Evolutionary conservation across 1,140 invertebrate species (phyloP).

Genomic region (Cecropterus lyciades): DNA sequence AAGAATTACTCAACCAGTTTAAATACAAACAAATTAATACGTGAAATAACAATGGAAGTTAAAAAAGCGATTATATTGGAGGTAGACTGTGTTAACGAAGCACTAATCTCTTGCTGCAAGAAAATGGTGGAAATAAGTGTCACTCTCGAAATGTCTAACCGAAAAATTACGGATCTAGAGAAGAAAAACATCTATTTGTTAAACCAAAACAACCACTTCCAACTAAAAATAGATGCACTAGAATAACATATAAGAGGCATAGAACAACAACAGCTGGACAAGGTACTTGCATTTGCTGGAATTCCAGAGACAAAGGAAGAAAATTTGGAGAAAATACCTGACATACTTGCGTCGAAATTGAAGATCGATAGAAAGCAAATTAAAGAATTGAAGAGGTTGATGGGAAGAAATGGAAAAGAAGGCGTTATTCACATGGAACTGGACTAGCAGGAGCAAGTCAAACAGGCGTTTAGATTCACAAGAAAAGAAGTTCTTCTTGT

Average conservation of each 20-base stretch:
- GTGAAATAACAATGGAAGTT: neutral
- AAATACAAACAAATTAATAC: neutral
- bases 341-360: neutral
- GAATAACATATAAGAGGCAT: conserved; percentile 2
- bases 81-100: conserved; percentile 12
- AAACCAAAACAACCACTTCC: conserved; percentile 14
- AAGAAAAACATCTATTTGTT: conserved; percentile 1
- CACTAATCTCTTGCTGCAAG: neutral
- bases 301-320: neutral
- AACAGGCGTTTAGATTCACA: conserved; percentile 2
- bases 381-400: neutral
- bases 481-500: neutral
- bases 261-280: conserved; percentile 12
- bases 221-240: conserved; percentile 17
- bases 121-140: conserved; percentile 20
- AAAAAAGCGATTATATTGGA: conserved; percentile 12
- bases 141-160: too few species aligned
- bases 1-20: neutral
- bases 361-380: conserved; percentile 4
- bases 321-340: neutral
- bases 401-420: conserved; percentile 16
- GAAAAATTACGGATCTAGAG: too few species aligned
- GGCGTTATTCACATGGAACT: conserved; percentile 5
- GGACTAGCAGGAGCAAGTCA: neutral
- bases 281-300: conserved; percentile 2